phyloP scores from a whole-genome alignment of 2,113 vertebrate species.

The Vulpes vulpes region DNA sequence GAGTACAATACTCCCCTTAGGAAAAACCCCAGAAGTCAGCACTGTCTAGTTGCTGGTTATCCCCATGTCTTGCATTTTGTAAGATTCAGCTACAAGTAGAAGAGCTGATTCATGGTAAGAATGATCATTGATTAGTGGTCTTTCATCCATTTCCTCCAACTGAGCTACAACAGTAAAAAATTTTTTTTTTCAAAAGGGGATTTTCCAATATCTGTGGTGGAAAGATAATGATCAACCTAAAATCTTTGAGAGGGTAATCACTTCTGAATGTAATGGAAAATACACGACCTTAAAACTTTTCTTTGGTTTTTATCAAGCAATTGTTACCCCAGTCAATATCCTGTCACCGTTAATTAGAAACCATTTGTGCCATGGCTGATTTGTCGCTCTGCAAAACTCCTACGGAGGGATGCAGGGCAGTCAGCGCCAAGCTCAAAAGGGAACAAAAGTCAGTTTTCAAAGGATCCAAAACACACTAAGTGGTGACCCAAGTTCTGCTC shows the following conservation, averaged over 20 bases:
- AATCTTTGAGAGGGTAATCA: constrained; percentile 7
- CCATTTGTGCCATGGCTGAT: constrained; percentile 28
- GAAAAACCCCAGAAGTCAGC: not conserved
- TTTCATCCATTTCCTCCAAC: constrained; percentile 2
- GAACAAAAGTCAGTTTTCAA: constrained; percentile 76
- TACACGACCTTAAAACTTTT: constrained; percentile 38
- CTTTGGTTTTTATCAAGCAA: not conserved
- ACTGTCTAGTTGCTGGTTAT: not conserved
- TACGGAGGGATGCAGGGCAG: not conserved
- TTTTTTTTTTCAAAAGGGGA: constrained; percentile 3
- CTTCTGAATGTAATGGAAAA: constrained; percentile 47
- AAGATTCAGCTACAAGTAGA: not conserved
- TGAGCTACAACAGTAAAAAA: not conserved
- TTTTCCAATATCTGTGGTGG: constrained; percentile 13
- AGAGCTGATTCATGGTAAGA: not conserved
- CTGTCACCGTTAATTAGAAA: constrained; percentile 70
- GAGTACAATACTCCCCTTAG: not conserved
- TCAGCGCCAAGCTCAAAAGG: not conserved
- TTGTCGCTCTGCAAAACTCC: constrained; percentile 46
- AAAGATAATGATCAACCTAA: constrained; percentile 9
- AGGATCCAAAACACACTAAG: constrained; percentile 48
- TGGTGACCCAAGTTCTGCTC: constrained; percentile 59
- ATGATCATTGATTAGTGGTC: not conserved
- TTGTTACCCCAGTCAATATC: constrained; percentile 65
- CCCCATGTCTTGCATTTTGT: not conserved